Base-by-base conservation (phyloP, 2,797 vertebrate species). In the Rhinella marina region DNA sequence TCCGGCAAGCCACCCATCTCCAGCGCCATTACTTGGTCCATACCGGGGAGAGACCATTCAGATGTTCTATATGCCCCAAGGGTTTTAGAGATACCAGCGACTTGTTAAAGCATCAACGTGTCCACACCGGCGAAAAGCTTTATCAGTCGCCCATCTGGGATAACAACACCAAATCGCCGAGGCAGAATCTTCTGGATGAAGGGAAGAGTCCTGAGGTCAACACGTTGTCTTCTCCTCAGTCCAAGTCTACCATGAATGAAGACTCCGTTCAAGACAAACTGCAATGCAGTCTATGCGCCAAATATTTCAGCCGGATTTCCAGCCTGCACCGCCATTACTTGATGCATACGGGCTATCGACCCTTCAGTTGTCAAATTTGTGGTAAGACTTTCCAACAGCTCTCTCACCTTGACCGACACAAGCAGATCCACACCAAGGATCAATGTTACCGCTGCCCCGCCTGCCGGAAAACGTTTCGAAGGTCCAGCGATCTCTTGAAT, bases 1-100 rank as follows among this genome's bases (percentile, higher is more conserved):
- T 98, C 92, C 95, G 96, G 90, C 97, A 97, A 88, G 95, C 96
- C 0, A 97, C 96, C 59, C 96, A 97, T 0, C 92, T 98, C 50
- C 96, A 94, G 90, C 93, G 96, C 52, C 97, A 98, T 93, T 94
- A 96, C 70, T 94, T 97, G 88, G 97, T 96, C 6, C 97, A 98
- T 93, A 97, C 96, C 0, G 97, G 97, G 0, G 97, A 98, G 92
- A 91, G 96, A 76, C 97, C 97, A 0, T 97, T 96, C 90, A 92
- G 96, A 19, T 98, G 97, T 62, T 91, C 93, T 0, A 94, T 96
- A 91, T 98, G 97, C 64, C 95, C 95, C 52, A 97, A 97, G 90
- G 94, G 95, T 0, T 98, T 98, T 91, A 95, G 97, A 2, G 97
- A 97, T 4, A 94, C 95, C n/a, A 93, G 94, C 0, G 97, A 97